Evolutionary conservation across 30 jellyfish, hydroid and myxozoan genomes (phyloP).

Genomic region (Aurelia aurita): DNA sequence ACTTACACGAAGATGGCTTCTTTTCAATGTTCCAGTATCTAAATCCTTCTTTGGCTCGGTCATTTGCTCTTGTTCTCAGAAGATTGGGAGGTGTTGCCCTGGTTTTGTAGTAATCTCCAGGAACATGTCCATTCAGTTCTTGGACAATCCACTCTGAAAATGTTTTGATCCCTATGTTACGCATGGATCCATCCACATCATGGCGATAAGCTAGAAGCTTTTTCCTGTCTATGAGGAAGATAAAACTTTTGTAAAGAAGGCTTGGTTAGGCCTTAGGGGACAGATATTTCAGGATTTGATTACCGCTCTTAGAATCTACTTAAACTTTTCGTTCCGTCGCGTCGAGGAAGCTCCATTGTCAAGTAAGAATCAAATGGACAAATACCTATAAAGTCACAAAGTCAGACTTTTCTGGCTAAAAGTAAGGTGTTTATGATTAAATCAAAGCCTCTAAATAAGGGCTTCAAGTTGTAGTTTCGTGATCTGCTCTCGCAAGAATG

Average conservation of each 20-base stretch:
- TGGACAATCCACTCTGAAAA: conserved; percentile 79
- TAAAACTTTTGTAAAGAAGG: background rate
- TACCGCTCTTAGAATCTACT: too few species aligned
- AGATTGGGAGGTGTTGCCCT: conserved; percentile 36
- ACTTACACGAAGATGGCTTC: conserved; percentile 69
- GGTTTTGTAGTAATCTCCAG: conserved; percentile 69
- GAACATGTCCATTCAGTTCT: conserved; percentile 82
- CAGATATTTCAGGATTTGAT: too few species aligned
- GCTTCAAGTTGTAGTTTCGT: too few species aligned
- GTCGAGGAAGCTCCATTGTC: too few species aligned
- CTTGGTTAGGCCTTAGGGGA: too few species aligned
- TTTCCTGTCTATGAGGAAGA: conserved; percentile 6
- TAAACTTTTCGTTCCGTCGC: too few species aligned
- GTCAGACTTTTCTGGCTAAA: too few species aligned
- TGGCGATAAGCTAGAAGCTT: conserved; percentile 48
- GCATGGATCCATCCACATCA: conserved; percentile 79
- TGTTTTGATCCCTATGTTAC: conserved; percentile 66
- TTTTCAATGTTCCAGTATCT: conserved; percentile 83
- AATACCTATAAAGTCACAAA: too few species aligned
- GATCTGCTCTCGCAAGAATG: too few species aligned
- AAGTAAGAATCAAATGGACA: too few species aligned
- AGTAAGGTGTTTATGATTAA: too few species aligned
- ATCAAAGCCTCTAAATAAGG: too few species aligned
- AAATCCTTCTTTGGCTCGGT: conserved; percentile 83
- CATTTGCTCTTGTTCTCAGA: conserved; percentile 79